These are phyloP conservation scores for Drosophila bifasciata DNA, from an alignment of 1,140 invertebrate species.

Conservation along the genomic window DNA sequence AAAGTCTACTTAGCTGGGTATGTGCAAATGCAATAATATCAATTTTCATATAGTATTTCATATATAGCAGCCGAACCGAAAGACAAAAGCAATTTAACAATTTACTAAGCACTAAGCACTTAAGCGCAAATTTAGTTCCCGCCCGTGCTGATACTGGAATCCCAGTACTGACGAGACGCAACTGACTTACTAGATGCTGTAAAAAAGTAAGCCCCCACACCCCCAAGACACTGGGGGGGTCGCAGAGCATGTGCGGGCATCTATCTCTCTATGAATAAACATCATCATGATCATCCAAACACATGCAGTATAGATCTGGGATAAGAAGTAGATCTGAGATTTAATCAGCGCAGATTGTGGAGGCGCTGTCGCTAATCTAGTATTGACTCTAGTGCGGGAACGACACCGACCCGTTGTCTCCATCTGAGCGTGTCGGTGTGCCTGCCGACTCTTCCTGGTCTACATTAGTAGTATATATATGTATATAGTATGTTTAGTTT, in stretches of 20 bases:
- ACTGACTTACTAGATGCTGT: conserved; percentile 45
- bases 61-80: conserved; percentile 60
- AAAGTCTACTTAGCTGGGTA: conserved; percentile 52
- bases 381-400: conserved; percentile 48
- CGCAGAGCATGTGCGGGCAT: conserved; percentile 4
- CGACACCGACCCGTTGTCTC: conserved; percentile 8
- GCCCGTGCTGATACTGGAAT: conserved; percentile 3
- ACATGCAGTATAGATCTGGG: conserved; percentile 20
- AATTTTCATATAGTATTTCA: conserved; percentile 79
- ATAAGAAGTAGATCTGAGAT: conserved; percentile 54
- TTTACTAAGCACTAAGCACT: conserved; percentile 79
- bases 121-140: conserved; percentile 71
- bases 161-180: neutral
- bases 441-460: conserved; percentile 22
- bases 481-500: conserved; percentile 16
- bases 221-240: too few relatives aligned
- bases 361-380: conserved; percentile 31
- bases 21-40: conserved; percentile 77
- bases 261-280: conserved; percentile 69
- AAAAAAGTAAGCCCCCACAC: conserved; percentile 36
- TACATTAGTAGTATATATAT: too few relatives aligned
- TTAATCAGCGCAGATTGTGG: conserved; percentile 64
- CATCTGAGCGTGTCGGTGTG: conserved; percentile 25
- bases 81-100: conserved; percentile 83
- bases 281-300: conserved; percentile 43